A percentile compares a stretch with the other conserved stretches of the same genome.
Conservation (phyloP, 2,888 invertebrate genomes). For the Meliscaeva auricollis region DNA sequence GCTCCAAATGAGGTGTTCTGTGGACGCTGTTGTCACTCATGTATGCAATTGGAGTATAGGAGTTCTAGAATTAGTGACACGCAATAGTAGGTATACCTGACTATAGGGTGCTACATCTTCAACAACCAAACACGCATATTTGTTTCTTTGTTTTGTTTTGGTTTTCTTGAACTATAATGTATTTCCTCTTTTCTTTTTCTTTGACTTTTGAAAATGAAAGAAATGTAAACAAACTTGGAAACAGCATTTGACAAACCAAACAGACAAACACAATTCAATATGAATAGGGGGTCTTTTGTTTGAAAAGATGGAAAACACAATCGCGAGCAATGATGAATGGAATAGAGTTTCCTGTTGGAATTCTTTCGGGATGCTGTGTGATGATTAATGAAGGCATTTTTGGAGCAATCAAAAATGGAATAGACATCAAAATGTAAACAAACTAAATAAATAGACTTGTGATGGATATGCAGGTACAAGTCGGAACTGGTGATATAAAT, state of each 20-base stretch:
- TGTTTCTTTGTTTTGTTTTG: conserved; percentile 36
- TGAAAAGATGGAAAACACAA: conserved; percentile 50
- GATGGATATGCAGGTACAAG: no score
- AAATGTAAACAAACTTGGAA: conserved; percentile 69
- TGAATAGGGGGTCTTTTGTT: conserved; percentile 59
- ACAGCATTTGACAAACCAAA: conserved; percentile 49
- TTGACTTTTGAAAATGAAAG: conserved; percentile 37
- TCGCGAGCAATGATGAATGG: conserved; percentile 40
- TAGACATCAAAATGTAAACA: background rate
- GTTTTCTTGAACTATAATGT: conserved; percentile 19
- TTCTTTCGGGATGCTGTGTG: conserved; percentile 14
- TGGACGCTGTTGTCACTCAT: conserved; percentile 74
- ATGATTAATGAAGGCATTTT: conserved; percentile 35
- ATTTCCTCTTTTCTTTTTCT: conserved; percentile 11
- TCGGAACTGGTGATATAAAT: no score
- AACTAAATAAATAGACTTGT: background rate
- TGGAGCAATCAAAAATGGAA: conserved; percentile 30
- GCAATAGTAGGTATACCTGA: conserved; percentile 23
- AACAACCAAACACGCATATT: conserved; percentile 7
- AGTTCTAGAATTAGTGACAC: conserved; percentile 71
- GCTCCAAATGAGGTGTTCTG: conserved; percentile 70
- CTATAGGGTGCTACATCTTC: conserved; percentile 34
- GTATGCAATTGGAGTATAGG: conserved; percentile 72
- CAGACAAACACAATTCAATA: conserved; percentile 39
- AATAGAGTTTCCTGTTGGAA: conserved; percentile 67